These are phyloP conservation scores for Platyura marginata DNA, from an alignment of 1,140 invertebrate species.

Conservation along the genomic window DNA sequence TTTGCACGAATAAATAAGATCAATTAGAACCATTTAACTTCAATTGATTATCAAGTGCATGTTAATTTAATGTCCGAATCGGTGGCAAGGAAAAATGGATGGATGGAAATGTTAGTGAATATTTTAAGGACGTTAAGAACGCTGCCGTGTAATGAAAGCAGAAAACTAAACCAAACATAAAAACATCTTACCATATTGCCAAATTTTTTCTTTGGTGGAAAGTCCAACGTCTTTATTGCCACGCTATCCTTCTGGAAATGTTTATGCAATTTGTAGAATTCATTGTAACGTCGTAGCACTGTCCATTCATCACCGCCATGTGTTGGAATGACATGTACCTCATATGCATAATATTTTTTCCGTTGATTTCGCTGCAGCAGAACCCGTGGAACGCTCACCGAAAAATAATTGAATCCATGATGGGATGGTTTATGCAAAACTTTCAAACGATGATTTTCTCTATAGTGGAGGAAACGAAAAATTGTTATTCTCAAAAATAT, in stretches of 20 bases:
- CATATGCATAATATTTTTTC: constrained; percentile 14
- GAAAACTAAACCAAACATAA: constrained; percentile 1
- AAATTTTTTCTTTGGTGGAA: constrained; percentile 77
- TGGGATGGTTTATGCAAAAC: background rate
- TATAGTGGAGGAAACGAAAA: background rate
- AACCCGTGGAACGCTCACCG: constrained; percentile 22
- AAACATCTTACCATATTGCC: constrained; percentile 53
- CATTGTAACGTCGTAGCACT: constrained; percentile 66
- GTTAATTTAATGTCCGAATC: too few species aligned
- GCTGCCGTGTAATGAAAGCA: too few species aligned
- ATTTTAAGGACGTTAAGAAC: too few species aligned
- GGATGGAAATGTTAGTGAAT: too few species aligned
- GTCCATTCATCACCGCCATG: constrained; percentile 66
- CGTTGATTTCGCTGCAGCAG: constrained; percentile 3
- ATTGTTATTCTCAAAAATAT: too few species aligned
- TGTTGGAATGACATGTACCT: constrained; percentile 19
- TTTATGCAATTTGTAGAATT: constrained; percentile 63
- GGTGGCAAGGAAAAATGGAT: too few species aligned
- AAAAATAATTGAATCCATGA: constrained; percentile 13
- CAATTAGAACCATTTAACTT: too few species aligned
- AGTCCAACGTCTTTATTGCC: constrained; percentile 51
- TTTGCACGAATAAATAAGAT: too few species aligned
- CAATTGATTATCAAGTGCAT: too few species aligned
- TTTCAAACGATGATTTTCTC: constrained; percentile 1
- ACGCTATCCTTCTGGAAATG: constrained; percentile 56